These are phyloP conservation scores for Stenodera caucasica DNA, from an alignment of 2,888 invertebrate genomes.

Conservation along the genomic window DNA sequence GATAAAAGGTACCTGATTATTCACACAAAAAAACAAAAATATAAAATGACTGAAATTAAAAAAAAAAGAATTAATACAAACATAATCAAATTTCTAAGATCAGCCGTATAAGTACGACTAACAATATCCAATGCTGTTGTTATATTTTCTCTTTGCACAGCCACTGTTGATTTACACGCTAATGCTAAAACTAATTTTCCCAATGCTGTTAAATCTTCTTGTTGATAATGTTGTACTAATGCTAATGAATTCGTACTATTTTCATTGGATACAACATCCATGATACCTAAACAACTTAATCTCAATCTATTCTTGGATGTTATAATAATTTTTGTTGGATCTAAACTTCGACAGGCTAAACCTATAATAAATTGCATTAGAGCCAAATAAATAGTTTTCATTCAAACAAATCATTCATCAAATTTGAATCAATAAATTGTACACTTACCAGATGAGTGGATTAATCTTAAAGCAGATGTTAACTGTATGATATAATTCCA, in stretches of 20 bases:
- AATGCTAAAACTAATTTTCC: conserved; percentile 90
- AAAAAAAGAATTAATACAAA: conserved; percentile 57
- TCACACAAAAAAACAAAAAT: conserved; percentile 7
- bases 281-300: conserved; percentile 77
- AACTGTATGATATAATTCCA: conserved; percentile 97
- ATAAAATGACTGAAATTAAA: neutral
- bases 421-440: neutral
- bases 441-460: conserved; percentile 68
- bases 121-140: conserved; percentile 87
- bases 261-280: conserved; percentile 79
- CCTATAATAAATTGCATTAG: conserved; percentile 69
- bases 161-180: conserved; percentile 90
- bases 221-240: conserved; percentile 72
- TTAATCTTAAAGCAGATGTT: conserved; percentile 87
- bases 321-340: conserved; percentile 86
- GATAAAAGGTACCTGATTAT: conserved; percentile 69
- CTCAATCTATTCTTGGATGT: conserved; percentile 65
- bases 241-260: conserved; percentile 67
- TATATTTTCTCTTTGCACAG: conserved; percentile 84
- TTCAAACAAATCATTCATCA: neutral
- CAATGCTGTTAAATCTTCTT: conserved; percentile 89
- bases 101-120: conserved; percentile 86
- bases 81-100: conserved; percentile 93
- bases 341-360: conserved; percentile 79
- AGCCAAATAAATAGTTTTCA: too few relatives aligned